phyloP scores from a whole-genome alignment of 2,113 vertebrate genomes.

The Paracanthobrama guichenoti region DNA sequence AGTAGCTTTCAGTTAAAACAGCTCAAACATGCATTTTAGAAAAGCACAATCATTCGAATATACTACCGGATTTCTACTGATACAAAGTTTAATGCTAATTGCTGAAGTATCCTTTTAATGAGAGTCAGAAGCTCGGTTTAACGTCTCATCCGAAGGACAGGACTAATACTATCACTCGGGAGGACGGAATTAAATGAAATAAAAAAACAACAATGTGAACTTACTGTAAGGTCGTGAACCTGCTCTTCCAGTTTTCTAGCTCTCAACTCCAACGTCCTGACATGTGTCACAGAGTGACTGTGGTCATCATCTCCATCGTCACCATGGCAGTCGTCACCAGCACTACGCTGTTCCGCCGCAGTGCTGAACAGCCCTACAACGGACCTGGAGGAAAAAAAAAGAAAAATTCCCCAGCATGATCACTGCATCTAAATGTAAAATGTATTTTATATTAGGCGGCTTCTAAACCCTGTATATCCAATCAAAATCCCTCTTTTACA shows the following conservation, averaged over 20 bases:
- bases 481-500: not conserved
- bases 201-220: slow-evolving; percentile 38
- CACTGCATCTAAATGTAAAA: not conserved
- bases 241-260: slow-evolving; percentile 81
- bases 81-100: no score
- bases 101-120: no score
- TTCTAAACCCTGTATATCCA: not conserved
- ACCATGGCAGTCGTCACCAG: slow-evolving; percentile 65
- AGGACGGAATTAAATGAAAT: not conserved
- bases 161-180: no score
- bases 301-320: slow-evolving; percentile 75
- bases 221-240: slow-evolving; percentile 82
- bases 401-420: not conserved
- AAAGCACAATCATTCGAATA: no score
- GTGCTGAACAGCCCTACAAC: slow-evolving; percentile 73
- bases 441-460: not conserved
- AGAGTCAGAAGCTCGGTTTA: no score
- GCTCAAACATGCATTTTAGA: no score
- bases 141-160: no score
- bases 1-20: no score
- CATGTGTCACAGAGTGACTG: slow-evolving; percentile 69
- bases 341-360: slow-evolving; percentile 79
- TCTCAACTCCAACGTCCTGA: slow-evolving; percentile 74
- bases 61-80: no score
- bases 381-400: slow-evolving; percentile 63